Conservation (phyloP, 2,797 vertebrate genomes). For the Phataginus tetradactyla region DNA sequence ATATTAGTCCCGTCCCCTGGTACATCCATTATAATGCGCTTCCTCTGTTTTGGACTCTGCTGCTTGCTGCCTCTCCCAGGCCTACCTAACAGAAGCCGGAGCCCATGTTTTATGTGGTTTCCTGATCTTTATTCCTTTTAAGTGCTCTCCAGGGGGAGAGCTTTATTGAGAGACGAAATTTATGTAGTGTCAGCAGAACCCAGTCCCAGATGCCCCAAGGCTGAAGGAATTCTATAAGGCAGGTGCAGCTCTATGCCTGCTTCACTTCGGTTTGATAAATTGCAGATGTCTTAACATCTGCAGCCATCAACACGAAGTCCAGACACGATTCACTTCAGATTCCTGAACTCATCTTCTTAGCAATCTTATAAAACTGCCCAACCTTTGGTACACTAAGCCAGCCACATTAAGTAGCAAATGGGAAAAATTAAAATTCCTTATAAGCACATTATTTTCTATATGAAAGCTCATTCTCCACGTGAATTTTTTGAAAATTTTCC, state of each 20-base stretch:
- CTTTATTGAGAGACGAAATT: slow-evolving; percentile 53
- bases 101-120: slow-evolving; percentile 44
- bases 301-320: background rate
- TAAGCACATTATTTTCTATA: slow-evolving; percentile 46
- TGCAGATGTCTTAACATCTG: slow-evolving; percentile 49
- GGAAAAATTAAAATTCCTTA: background rate
- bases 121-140: slow-evolving; percentile 54
- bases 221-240: slow-evolving; percentile 32
- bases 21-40: background rate
- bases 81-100: slow-evolving; percentile 52
- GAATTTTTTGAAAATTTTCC: slow-evolving; percentile 13
- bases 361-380: slow-evolving; percentile 5
- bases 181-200: slow-evolving; percentile 54
- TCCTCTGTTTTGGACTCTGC: background rate
- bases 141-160: background rate
- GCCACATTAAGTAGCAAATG: background rate
- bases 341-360: slow-evolving; percentile 25
- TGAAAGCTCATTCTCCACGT: background rate
- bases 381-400: background rate
- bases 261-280: slow-evolving; percentile 41
- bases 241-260: slow-evolving; percentile 42
- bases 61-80: background rate
- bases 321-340: background rate
- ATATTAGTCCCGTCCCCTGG: background rate
- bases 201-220: slow-evolving; percentile 35